Evolutionary conservation across 2,797 vertebrate species (phyloP), one percentile per base, ranked within the genome.

Genomic region (Coregonus ussuriensis): DNA sequence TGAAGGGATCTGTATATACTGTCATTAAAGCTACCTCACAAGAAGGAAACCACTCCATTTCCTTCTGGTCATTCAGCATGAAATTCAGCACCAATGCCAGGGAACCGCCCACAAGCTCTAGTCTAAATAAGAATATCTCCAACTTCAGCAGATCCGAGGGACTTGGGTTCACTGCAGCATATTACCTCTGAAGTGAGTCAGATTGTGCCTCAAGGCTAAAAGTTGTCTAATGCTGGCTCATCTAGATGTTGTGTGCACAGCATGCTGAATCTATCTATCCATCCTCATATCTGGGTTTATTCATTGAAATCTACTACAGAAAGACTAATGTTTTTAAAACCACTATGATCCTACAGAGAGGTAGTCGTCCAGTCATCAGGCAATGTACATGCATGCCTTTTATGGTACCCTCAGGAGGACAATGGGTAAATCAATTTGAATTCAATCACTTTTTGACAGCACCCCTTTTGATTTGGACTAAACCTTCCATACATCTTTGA

Each of bases 41-140:
- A 74, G 41, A 74, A 78, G 53, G 81, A 84, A 83, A 82, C 63
- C 66, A 71, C 56, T 75, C 80, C 68, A 72, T 77, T 82, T 81
- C 72, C 77, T 84, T 31, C 70, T 67, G 51, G 79, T 73, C 31
- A 69, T 77, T 79, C 47, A 63, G 47, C 47, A 41, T 70, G 66
- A 82, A 82, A 82, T 70, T 15, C 78, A 41, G 75, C 18, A 77
- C 71, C 31, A 56, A 68, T 35, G 75, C 63, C 47, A 70, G 33
- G 70, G 35, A 63, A 51, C 76, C 29, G n/a, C 74, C 37, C 67
- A 75, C 7, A 69, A 70, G 59, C 74, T 69, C 62, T 72, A 84
- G 74, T 80, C 72, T 83, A 88, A 83, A 83, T 81, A 79, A 77
- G 66, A 76, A 76, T 21, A 80, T 74, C 14, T 72, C 16, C 53